Percentiles rank a stretch among this genome's conserved stretches.
phyloP scores from a whole-genome alignment of 2,797 vertebrate species.

The Pampus argenteus region DNA sequence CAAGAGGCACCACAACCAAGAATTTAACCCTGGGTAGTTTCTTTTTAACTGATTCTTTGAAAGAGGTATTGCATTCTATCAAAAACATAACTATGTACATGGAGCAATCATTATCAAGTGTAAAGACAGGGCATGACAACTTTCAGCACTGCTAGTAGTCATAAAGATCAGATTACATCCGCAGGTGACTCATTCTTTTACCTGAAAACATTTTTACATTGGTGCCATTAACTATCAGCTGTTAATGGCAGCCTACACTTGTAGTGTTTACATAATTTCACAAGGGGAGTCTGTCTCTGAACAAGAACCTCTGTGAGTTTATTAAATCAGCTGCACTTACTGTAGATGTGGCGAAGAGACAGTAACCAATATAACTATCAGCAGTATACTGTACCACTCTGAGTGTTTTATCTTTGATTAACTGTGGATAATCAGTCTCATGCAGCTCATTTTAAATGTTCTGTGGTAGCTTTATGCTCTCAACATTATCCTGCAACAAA shows the following conservation, averaged over 20 bases:
- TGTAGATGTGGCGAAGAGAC: neutral
- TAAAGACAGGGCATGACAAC: neutral
- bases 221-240: conserved; percentile 30
- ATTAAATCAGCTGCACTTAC: neutral
- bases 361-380: neutral
- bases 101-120: neutral
- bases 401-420: conserved; percentile 1
- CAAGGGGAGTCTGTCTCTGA: too few species aligned
- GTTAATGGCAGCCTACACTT: conserved; percentile 16
- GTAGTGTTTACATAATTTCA: conserved; percentile 25
- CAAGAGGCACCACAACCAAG: too few species aligned
- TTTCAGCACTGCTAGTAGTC: too few species aligned
- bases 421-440: neutral
- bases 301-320: too few species aligned
- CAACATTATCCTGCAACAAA: neutral
- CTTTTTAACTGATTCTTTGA: neutral
- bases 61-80: neutral
- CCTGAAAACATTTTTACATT: conserved; percentile 27
- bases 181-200: conserved; percentile 36
- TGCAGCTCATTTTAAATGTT: neutral
- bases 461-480: neutral
- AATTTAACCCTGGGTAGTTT: neutral
- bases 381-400: neutral
- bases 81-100: neutral
- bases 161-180: conserved; percentile 8